phyloP scores from a whole-genome alignment of 2,888 invertebrate species.

The Junonia oenone region DNA sequence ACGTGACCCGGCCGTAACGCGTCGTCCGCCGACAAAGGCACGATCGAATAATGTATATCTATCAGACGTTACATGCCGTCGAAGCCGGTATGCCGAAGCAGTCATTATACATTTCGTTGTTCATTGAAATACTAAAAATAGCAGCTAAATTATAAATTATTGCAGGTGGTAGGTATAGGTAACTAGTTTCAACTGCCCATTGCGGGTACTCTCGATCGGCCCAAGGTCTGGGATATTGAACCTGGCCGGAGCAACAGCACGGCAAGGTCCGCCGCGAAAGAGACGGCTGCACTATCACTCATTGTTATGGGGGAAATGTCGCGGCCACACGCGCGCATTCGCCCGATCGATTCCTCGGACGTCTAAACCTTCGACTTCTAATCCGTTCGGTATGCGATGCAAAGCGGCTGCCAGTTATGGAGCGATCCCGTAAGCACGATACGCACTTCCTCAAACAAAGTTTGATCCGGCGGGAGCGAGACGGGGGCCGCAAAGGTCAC shows the following conservation, averaged over 20 bases:
- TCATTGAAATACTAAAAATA: slow-evolving; percentile 56
- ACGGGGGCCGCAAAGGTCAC: slow-evolving; percentile 30
- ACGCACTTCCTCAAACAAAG: slow-evolving; percentile 65
- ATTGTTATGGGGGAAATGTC: slow-evolving; percentile 74
- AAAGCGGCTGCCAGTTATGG: slow-evolving; percentile 48
- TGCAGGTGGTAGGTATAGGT: slow-evolving; percentile 60
- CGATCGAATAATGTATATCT: slow-evolving; percentile 45
- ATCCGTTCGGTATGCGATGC: slow-evolving; percentile 62
- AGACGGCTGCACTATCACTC: slow-evolving; percentile 73
- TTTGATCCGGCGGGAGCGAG: slow-evolving; percentile 37
- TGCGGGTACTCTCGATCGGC: slow-evolving; percentile 59
- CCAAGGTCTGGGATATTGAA: slow-evolving; percentile 79
- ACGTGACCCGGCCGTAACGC: slow-evolving; percentile 52
- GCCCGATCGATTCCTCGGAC: slow-evolving; percentile 48
- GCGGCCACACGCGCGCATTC: slow-evolving; percentile 63
- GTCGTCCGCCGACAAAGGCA: slow-evolving; percentile 50
- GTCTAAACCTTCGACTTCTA: slow-evolving; percentile 55
- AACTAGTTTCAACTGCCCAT: slow-evolving; percentile 67
- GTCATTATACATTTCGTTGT: slow-evolving; percentile 37
- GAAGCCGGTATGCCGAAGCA: background rate
- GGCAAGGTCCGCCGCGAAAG: slow-evolving; percentile 66
- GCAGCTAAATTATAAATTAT: slow-evolving; percentile 55
- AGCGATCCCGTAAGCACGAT: slow-evolving; percentile 54
- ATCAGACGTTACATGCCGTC: slow-evolving; percentile 14
- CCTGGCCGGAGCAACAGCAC: slow-evolving; percentile 71